Evolutionary conservation across 2,797 vertebrate genomes (phyloP).

Genomic region (Ataeniobius toweri): DNA sequence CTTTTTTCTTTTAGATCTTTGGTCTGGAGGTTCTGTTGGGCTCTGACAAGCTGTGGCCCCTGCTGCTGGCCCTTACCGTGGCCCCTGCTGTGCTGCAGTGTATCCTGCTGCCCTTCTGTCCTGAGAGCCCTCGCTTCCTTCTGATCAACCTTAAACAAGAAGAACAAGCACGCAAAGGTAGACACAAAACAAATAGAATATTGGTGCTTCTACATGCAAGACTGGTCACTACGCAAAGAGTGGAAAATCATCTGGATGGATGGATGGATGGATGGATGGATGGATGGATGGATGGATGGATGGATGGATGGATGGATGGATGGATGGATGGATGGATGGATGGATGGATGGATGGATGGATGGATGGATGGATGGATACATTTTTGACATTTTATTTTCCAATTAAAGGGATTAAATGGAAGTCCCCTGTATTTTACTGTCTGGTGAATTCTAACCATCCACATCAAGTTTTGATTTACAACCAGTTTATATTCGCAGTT

Average conservation of each 20-base stretch:
- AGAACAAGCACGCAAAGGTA: slow-evolving; percentile 87
- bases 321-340: too few species aligned
- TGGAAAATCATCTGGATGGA: not conserved
- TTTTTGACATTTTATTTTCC: too few species aligned
- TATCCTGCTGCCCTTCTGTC: slow-evolving; percentile 87
- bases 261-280: too few species aligned
- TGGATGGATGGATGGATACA: too few species aligned
- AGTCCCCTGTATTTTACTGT: too few species aligned
- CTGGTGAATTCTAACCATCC: too few species aligned
- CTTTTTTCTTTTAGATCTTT: slow-evolving; percentile 75
- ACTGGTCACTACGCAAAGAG: not conserved
- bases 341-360: too few species aligned
- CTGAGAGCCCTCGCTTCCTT: slow-evolving; percentile 89
- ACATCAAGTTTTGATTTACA: too few species aligned
- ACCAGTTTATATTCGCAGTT: too few species aligned
- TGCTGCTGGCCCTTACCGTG: slow-evolving; percentile 85
- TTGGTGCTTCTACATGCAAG: not conserved
- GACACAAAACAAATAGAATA: not conserved
- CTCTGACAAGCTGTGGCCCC: slow-evolving; percentile 83
- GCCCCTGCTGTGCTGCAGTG: slow-evolving; percentile 84
- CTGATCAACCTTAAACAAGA: slow-evolving; percentile 89
- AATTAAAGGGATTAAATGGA: too few species aligned
- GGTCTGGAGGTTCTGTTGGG: slow-evolving; percentile 87
- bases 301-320: too few species aligned
- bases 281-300: too few species aligned